A percentile compares a stretch with the other conserved stretches of the same genome.
phyloP scores from a whole-genome alignment of 2,797 vertebrate genomes.

The Typhlichthys eigenmanni region DNA sequence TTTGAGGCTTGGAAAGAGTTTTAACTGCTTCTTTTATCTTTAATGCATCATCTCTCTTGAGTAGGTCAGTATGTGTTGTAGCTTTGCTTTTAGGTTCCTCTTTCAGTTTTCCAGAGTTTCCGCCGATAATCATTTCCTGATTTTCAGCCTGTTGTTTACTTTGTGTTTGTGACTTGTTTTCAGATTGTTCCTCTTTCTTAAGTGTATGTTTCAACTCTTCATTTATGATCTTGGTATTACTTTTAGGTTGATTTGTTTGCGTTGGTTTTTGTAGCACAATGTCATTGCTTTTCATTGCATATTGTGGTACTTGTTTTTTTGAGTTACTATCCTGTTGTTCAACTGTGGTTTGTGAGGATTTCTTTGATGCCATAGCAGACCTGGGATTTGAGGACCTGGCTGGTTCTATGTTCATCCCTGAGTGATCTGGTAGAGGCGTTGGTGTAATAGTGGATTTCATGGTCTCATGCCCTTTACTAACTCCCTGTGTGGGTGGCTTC shows the following conservation, averaged over 20 bases:
- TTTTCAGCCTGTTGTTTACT: conserved; percentile 34
- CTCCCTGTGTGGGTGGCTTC: conserved; percentile 52
- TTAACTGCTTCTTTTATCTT: conserved; percentile 1
- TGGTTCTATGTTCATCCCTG: conserved; percentile 21
- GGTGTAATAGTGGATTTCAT: conserved; percentile 26
- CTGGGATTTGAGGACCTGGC: conserved; percentile 19
- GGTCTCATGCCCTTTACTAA: conserved; percentile 41
- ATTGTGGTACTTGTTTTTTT: conserved; percentile 33
- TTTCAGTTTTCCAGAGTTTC: conserved; percentile 27
- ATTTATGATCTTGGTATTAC: conserved; percentile 6
- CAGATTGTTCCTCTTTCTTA: conserved; percentile 20
- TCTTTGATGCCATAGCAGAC: conserved; percentile 18
- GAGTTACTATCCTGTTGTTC: conserved; percentile 6
- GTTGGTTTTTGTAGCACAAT: conserved; percentile 2
- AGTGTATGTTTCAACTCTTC: conserved; percentile 17
- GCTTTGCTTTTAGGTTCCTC: conserved; percentile 18
- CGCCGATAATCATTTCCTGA: conserved; percentile 7
- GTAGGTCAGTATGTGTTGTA: background rate
- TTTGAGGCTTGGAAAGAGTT: conserved; percentile 14
- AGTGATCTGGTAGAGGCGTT: conserved; percentile 41
- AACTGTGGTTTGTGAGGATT: conserved; percentile 16
- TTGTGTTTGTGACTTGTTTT: conserved; percentile 19
- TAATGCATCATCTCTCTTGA: conserved; percentile 21
- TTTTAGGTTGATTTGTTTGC: conserved; percentile 19
- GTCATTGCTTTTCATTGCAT: conserved; percentile 21